These are phyloP conservation scores for Apotomis turbidana DNA, from an alignment of 2,888 invertebrate genomes.

Conservation along the genomic window DNA sequence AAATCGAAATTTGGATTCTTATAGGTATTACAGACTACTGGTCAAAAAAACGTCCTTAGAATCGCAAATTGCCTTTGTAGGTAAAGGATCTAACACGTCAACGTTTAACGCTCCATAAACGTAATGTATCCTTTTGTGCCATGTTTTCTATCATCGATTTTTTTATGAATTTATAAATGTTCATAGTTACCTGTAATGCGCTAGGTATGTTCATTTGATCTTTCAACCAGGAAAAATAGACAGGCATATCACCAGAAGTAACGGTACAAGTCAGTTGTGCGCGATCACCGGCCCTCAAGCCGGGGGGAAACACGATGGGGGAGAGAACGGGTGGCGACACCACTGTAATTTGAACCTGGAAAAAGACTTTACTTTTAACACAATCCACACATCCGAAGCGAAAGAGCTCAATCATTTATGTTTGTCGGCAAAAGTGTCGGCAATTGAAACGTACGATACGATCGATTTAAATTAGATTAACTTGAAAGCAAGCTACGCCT, in stretches of 20 bases:
- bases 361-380: slow-evolving; percentile 12
- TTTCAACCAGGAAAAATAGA: slow-evolving; percentile 87
- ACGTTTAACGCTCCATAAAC: too few species aligned
- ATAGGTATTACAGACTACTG: too few species aligned
- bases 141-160: too few species aligned
- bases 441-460: neutral
- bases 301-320: slow-evolving; percentile 92
- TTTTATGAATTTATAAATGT: too few species aligned
- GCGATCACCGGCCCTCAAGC: slow-evolving; percentile 90
- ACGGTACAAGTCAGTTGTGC: slow-evolving; percentile 93
- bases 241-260: slow-evolving; percentile 88
- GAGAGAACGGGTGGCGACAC: slow-evolving; percentile 91
- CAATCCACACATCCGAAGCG: slow-evolving; percentile 2
- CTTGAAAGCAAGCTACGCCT: neutral
- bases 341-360: slow-evolving; percentile 74
- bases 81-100: too few species aligned
- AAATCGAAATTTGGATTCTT: too few species aligned
- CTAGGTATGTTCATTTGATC: slow-evolving; percentile 85
- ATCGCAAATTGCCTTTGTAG: too few species aligned
- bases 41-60: too few species aligned
- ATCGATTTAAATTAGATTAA: neutral
- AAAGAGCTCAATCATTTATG: slow-evolving; percentile 8
- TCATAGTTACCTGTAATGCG: slow-evolving; percentile 81
- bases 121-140: too few species aligned
- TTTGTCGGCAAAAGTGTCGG: neutral